These are phyloP conservation scores for Pseudomyrmex cubaensis DNA, from an alignment of 1,140 invertebrate species.

Conservation along the genomic window DNA sequence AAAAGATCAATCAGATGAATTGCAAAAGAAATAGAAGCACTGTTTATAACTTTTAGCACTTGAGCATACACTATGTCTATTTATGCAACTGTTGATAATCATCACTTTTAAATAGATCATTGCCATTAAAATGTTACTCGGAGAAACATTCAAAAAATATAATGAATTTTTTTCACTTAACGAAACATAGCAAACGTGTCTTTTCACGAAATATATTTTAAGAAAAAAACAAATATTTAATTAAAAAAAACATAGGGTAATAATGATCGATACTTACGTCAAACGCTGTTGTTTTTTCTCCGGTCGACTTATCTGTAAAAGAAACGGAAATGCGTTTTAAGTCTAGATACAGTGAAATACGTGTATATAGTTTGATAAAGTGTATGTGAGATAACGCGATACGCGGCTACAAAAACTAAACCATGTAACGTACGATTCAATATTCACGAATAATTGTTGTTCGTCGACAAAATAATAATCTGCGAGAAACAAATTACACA, in stretches of 20 bases:
- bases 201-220: neutral
- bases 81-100: slow-evolving; percentile 23
- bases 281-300: slow-evolving; percentile 79
- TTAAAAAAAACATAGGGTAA: neutral
- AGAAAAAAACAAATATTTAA: neutral
- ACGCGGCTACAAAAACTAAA: neutral
- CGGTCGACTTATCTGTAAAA: slow-evolving; percentile 83
- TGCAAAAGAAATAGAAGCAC: no score
- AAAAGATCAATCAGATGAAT: no score
- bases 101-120: slow-evolving; percentile 8
- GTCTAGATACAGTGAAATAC: neutral
- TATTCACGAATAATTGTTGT: neutral
- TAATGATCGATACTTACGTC: slow-evolving; percentile 79
- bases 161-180: neutral
- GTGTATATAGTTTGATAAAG: neutral
- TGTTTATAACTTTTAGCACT: neutral
- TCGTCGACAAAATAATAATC: neutral
- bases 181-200: neutral
- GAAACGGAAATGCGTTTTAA: slow-evolving; percentile 41
- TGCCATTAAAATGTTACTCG: neutral
- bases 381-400: slow-evolving; percentile 50
- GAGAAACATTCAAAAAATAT: neutral
- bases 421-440: neutral
- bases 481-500: neutral
- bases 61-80: neutral